Evolutionary conservation across 64 coral and sea anemone species (phyloP), one percentile per base, ranked within the genome.

Genomic region (Cladopsammia gracilis): DNA sequence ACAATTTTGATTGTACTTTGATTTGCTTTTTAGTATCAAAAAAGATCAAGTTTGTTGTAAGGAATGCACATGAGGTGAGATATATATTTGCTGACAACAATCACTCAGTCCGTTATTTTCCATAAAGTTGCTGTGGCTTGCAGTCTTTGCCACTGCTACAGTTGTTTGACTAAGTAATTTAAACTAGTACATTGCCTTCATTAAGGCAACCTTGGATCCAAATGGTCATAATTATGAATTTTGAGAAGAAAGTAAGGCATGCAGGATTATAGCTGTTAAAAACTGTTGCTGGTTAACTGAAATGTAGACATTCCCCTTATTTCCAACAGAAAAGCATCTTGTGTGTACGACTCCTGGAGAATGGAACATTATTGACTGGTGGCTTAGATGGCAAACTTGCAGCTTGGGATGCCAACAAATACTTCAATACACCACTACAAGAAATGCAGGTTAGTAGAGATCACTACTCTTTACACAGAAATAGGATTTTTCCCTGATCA

Each of bases 351-450:
- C 71, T 97, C 19, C 79, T 97, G 60, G 92, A 93, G 15, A 93
- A 93, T 89, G 96, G 96, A 43, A 85, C 91, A 42, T 60, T 97
- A 56, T 69, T 97, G 68, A 91, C 88, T 70, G 96, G 96, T 59
- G 96, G 92, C 22, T 83, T 94, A 48, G 96, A 97, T 91, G 96
- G 96, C 82, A 94, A 85, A 78, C 62, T 97, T 22, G 42, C 77
- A 58, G 82, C 92, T n/a, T 97, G 96, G 96, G 96, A 97, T 69
- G 87, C 96, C 18, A 97, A 90, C 18, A 97, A 97, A 66, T 97
- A 94, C 71, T 97, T 97, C 45, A 91, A 85, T 14, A 70, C 91
- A 54, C 96, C 96, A 64, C 54, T 97, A 71, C 92, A 94, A 23
- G 96, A 97, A 88, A 87, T 82, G n/a, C 96, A 97, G 92, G 96